Evolutionary conservation across 2,113 vertebrate genomes (phyloP).

Genomic region (Glaucomys volans): DNA sequence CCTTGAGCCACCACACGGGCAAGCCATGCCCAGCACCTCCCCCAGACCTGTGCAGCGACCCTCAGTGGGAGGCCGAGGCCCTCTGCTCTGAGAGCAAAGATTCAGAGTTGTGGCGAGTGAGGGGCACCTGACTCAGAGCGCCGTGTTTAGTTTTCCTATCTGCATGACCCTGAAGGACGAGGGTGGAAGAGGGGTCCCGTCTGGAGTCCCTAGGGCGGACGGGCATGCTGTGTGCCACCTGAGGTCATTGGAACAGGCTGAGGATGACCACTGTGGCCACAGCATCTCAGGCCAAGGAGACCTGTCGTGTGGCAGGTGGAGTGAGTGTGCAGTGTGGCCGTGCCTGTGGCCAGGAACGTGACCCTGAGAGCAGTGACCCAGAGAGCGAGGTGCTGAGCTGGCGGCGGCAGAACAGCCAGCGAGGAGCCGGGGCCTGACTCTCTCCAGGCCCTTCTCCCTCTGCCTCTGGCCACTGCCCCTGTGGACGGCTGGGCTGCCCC

Average conservation of each 20-base stretch:
- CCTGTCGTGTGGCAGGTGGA: background rate
- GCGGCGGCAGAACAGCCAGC: no score
- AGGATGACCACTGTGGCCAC: accelerated
- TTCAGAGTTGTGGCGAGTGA: accelerated
- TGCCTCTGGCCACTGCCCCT: no score
- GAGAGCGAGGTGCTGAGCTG: no score
- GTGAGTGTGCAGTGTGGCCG: background rate
- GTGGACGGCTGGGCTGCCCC: background rate
- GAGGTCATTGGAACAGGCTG: background rate
- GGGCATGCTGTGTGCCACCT: accelerated
- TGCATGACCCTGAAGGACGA: background rate
- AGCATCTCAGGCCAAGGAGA: background rate
- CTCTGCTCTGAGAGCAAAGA: background rate
- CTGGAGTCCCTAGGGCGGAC: background rate
- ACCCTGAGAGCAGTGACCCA: background rate
- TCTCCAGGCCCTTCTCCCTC: background rate
- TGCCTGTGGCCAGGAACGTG: no score
- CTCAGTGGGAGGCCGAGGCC: accelerated
- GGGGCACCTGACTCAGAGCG: background rate
- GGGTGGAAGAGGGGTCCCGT: background rate
- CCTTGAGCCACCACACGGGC: background rate
- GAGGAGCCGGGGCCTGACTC: background rate
- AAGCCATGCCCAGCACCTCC: background rate
- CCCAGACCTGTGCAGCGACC: background rate
- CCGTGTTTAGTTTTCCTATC: background rate